A percentile compares a stretch with the other conserved stretches of the same genome.
Conservation (phyloP, 2,113 vertebrate genomes). For the Candoia aspera region DNA sequence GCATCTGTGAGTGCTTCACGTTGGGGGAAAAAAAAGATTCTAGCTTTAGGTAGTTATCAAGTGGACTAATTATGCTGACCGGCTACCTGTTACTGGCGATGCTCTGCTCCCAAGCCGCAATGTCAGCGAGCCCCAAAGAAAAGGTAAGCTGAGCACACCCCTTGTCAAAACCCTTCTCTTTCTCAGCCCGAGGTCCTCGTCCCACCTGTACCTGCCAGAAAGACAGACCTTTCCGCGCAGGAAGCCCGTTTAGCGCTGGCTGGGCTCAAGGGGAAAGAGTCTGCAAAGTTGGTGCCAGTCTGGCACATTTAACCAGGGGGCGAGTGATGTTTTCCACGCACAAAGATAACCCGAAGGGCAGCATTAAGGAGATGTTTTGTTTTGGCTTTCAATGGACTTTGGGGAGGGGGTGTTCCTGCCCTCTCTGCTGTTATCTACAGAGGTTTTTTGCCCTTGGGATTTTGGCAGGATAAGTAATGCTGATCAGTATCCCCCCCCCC, state of each 20-base stretch:
- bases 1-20: conserved; percentile 79
- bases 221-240: not conserved
- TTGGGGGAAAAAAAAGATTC: conserved; percentile 68
- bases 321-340: not conserved
- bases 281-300: not conserved
- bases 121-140: conserved; percentile 81
- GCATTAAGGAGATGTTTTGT: not conserved
- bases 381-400: not conserved
- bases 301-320: not conserved
- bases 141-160: conserved; percentile 83
- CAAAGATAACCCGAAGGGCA: not conserved
- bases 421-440: not conserved
- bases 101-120: conserved; percentile 82
- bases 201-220: conserved; percentile 21
- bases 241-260: not conserved
- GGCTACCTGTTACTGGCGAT: conserved; percentile 81
- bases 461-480: not conserved
- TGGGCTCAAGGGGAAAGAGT: not conserved
- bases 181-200: conserved; percentile 35
- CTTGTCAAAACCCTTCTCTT: conserved; percentile 64
- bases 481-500: not conserved
- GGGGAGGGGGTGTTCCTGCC: not conserved
- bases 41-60: conserved; percentile 74
- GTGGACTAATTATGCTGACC: conserved; percentile 79
- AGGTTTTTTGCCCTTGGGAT: no score